A percentile compares a stretch with the other conserved stretches of the same genome.
phyloP scores from a whole-genome alignment of 2,888 invertebrate genomes.

The Clunio marinus region DNA sequence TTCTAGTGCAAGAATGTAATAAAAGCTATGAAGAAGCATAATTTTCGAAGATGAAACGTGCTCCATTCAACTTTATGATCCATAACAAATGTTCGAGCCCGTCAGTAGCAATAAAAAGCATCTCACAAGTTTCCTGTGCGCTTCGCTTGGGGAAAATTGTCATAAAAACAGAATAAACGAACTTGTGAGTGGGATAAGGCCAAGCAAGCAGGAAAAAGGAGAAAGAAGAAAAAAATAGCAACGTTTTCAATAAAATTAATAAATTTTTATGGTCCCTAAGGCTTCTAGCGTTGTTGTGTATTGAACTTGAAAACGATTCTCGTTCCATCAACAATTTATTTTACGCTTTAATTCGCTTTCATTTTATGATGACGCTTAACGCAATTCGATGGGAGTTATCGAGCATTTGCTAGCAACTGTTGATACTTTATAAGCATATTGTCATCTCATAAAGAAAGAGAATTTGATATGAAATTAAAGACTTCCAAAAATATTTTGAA shows the following conservation, averaged over 20 bases:
- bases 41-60: slow-evolving; percentile 27
- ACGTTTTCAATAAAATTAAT: slow-evolving; percentile 33
- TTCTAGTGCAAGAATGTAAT: too few relatives aligned
- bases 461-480: neutral
- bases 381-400: neutral
- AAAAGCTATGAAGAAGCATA: slow-evolving; percentile 14
- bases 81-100: slow-evolving; percentile 33
- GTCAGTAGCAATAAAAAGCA: slow-evolving; percentile 26
- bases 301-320: slow-evolving; percentile 32
- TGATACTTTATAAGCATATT: slow-evolving; percentile 10
- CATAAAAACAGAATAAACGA: slow-evolving; percentile 13
- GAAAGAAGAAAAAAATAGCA: neutral
- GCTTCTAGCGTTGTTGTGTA: slow-evolving; percentile 12
- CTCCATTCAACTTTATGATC: slow-evolving; percentile 32
- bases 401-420: slow-evolving; percentile 25
- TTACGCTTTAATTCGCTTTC: neutral
- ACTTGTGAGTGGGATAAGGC: too few relatives aligned
- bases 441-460: neutral
- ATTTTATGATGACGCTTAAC: neutral
- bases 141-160: neutral
- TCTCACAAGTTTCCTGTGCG: too few relatives aligned
- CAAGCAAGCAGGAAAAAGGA: too few relatives aligned
- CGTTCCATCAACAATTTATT: slow-evolving; percentile 23
- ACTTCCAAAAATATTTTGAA: neutral
- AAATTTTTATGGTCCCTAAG: slow-evolving; percentile 29